These are phyloP conservation scores for Galeopsomyia nigrocyanea DNA, from an alignment of 2,888 invertebrate species.

Conservation along the genomic window DNA sequence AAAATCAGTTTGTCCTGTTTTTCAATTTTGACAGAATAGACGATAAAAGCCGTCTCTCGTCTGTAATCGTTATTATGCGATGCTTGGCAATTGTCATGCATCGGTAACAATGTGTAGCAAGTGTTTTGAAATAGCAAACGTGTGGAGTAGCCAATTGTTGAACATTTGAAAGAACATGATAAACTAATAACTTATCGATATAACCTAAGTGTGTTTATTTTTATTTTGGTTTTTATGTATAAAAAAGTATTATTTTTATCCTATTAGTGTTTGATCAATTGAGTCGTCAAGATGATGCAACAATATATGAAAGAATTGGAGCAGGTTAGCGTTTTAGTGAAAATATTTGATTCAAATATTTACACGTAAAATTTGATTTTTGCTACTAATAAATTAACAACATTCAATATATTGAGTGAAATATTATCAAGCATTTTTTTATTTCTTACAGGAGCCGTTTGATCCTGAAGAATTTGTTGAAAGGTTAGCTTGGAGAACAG, in stretches of 20 bases:
- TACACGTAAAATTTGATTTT: neutral
- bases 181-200: neutral
- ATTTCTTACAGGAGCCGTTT: constrained; percentile 86
- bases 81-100: constrained; percentile 2
- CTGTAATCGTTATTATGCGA: neutral
- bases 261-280: neutral
- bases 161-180: neutral
- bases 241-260: constrained; percentile 6
- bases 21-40: constrained; percentile 31
- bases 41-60: constrained; percentile 11
- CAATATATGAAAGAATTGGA: constrained; percentile 90
- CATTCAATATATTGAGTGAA: constrained; percentile 15
- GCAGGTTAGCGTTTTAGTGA: constrained; percentile 73
- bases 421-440: constrained; percentile 25
- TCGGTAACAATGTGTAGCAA: constrained; percentile 15
- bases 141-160: constrained; percentile 13
- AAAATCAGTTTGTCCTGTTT: neutral
- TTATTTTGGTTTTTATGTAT: neutral
- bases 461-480: constrained; percentile 98
- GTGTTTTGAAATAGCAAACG: constrained; percentile 3
- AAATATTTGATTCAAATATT: neutral
- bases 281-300: constrained; percentile 81
- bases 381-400: too few relatives aligned
- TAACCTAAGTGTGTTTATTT: constrained; percentile 32
- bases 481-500: constrained; percentile 93